A percentile compares a stretch with the other conserved stretches of the same genome.
Conservation (phyloP, 2,888 invertebrate species). For the Octodonta nipae region DNA sequence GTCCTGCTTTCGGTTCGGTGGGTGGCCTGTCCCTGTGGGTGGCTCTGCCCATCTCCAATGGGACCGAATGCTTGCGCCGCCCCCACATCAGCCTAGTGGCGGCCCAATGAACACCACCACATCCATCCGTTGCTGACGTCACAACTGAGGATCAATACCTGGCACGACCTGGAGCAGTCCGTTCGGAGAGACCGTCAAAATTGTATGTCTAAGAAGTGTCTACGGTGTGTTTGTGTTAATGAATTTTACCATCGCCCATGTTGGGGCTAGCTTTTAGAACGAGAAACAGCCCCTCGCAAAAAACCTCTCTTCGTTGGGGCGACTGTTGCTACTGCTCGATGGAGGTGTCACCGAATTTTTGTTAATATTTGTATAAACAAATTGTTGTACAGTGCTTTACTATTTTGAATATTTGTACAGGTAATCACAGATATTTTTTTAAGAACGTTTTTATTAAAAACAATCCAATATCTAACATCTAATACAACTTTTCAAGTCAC, state of each 20-base stretch:
- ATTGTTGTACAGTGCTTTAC: slow-evolving; percentile 7
- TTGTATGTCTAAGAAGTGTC: slow-evolving; percentile 22
- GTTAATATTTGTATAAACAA: slow-evolving; percentile 14
- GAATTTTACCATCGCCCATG: slow-evolving; percentile 58
- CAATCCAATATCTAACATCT: no score
- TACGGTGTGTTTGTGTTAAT: slow-evolving; percentile 24
- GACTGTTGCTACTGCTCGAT: slow-evolving; percentile 55
- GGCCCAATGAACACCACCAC: slow-evolving; percentile 20
- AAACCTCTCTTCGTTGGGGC: slow-evolving; percentile 92
- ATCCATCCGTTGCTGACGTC: slow-evolving; percentile 26
- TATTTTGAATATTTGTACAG: slow-evolving; percentile 8
- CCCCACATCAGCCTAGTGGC: slow-evolving; percentile 14
- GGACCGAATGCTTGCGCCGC: neutral
- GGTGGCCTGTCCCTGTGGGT: no score
- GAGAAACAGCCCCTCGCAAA: slow-evolving; percentile 92
- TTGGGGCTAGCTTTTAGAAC: slow-evolving; percentile 91
- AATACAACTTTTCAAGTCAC: no score
- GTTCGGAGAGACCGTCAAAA: slow-evolving; percentile 27
- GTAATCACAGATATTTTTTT: no score
- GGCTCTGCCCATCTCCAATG: neutral
- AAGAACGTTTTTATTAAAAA: no score
- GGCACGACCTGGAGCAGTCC: slow-evolving; percentile 28
- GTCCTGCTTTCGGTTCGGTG: no score
- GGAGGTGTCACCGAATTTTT: slow-evolving; percentile 1
- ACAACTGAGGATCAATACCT: slow-evolving; percentile 31